These are phyloP conservation scores for Apotomis capreana DNA, from an alignment of 2,888 invertebrate genomes.

Conservation along the genomic window DNA sequence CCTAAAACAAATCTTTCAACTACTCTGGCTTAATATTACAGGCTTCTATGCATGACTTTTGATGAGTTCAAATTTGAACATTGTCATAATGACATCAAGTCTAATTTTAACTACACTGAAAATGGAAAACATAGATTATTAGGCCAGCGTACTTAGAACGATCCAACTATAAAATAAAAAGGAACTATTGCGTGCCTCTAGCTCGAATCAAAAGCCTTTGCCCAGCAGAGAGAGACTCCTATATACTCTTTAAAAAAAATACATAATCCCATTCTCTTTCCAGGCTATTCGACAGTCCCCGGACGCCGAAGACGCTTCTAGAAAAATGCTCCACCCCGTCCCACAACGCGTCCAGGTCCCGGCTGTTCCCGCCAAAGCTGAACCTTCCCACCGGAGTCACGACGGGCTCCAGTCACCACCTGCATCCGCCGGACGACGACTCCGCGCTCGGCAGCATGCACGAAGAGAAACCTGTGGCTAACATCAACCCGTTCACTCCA, in stretches of 20 bases:
- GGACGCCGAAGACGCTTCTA: slow-evolving; percentile 92
- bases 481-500: slow-evolving; percentile 94
- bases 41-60: too few relatives aligned
- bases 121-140: too few relatives aligned
- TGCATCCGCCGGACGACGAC: slow-evolving; percentile 76
- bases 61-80: too few relatives aligned
- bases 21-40: too few relatives aligned
- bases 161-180: too few relatives aligned
- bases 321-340: slow-evolving; percentile 87
- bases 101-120: too few relatives aligned
- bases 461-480: slow-evolving; percentile 85
- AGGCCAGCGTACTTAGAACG: too few relatives aligned
- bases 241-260: too few relatives aligned
- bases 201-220: too few relatives aligned
- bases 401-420: slow-evolving; percentile 67
- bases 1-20: too few relatives aligned
- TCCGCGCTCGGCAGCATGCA: slow-evolving; percentile 73
- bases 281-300: slow-evolving; percentile 92
- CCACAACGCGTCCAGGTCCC: slow-evolving; percentile 78
- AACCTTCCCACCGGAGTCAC: slow-evolving; percentile 68
- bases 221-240: too few relatives aligned
- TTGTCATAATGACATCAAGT: not conserved
- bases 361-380: slow-evolving; percentile 77
- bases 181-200: too few relatives aligned
- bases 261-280: slow-evolving; percentile 46